A percentile compares a stretch with the other conserved stretches of the same genome.
These are phyloP conservation scores for Tineola bisselliella DNA, from an alignment of 2,888 invertebrate genomes.

Conservation along the genomic window DNA sequence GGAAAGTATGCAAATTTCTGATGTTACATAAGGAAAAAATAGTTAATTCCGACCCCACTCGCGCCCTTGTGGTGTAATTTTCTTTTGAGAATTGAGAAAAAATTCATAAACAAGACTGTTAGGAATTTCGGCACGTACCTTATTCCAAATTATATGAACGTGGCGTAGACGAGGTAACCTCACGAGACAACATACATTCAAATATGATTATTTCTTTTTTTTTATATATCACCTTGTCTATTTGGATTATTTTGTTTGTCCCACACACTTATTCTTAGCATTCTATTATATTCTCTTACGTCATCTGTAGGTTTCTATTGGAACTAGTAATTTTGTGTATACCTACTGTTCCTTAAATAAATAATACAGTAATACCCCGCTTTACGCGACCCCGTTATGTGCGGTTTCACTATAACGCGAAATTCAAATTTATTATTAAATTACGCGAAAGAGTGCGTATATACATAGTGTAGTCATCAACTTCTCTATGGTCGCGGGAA, in stretches of 20 bases:
- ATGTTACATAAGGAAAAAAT: neutral
- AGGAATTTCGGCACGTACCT: slow-evolving; percentile 8
- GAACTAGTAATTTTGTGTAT: too few relatives aligned
- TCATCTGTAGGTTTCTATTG: too few relatives aligned
- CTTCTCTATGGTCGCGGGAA: too few relatives aligned
- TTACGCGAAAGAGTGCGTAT: too few relatives aligned
- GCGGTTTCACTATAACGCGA: too few relatives aligned
- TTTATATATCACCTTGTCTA: neutral
- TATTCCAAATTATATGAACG: slow-evolving; percentile 12
- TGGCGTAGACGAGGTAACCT: neutral
- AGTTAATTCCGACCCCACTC: neutral
- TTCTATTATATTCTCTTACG: too few relatives aligned
- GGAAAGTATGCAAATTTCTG: neutral
- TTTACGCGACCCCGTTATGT: too few relatives aligned
- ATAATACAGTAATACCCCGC: too few relatives aligned
- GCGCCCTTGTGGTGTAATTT: slow-evolving; percentile 6
- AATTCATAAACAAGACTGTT: slow-evolving; percentile 10
- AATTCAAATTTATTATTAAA: too few relatives aligned
- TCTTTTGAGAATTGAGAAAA: neutral
- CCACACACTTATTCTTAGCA: too few relatives aligned
- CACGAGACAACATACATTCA: neutral
- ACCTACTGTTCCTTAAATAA: too few relatives aligned
- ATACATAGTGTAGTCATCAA: too few relatives aligned
- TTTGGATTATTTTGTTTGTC: neutral
- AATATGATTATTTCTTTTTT: neutral